Evolutionary conservation across 2,797 vertebrate genomes (phyloP), one percentile per base, ranked within the genome.

Genomic region (Hippopotamyrus pictus): DNA sequence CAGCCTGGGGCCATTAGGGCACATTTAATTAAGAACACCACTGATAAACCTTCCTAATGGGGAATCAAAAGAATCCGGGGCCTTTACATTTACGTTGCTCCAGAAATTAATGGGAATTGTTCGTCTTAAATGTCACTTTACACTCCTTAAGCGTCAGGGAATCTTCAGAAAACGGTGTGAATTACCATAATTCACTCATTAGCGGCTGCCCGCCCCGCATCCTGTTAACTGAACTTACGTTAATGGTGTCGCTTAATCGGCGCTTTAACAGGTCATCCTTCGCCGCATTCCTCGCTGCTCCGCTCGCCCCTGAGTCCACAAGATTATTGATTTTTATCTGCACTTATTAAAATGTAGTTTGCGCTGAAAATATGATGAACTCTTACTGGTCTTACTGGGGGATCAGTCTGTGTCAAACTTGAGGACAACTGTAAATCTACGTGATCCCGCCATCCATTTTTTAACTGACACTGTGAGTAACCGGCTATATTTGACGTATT

Each of bases 101-200:
- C 69, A 86, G 89, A 92, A 92, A 92, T 93, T 88, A 93, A 91
- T 89, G 89, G 90, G 85, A 89, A 90, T 92, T 91, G 90, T 90
- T 87, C 86, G 57, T 88, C 51, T 48, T 86, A 59, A 53, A 86
- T 90, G 90, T 90, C 90, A 89, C 90, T 90, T 90, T 89, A 91
- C 89, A 91, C 84, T 87, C 89, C 91, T 89, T 89, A 89, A 90
- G 90, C 92, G 90, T 90, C 88, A 89, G 90, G 89, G 90, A 91
- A 90, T 92, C 91, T 85, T 54, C 76, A 91, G 82, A 90, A 89
- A 84, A 90, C 88, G 12, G 54, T 82, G 88, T 41, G 90, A 93
- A 93, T 91, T 91, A 90, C 85, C 87, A 88, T 82, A 88, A 84
- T 85, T 83, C 62, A 54, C 50, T 89, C 86, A 90, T 91, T 90